Conservation (phyloP, 2,888 invertebrate genomes). For the Darwinula stevensoni region DNA sequence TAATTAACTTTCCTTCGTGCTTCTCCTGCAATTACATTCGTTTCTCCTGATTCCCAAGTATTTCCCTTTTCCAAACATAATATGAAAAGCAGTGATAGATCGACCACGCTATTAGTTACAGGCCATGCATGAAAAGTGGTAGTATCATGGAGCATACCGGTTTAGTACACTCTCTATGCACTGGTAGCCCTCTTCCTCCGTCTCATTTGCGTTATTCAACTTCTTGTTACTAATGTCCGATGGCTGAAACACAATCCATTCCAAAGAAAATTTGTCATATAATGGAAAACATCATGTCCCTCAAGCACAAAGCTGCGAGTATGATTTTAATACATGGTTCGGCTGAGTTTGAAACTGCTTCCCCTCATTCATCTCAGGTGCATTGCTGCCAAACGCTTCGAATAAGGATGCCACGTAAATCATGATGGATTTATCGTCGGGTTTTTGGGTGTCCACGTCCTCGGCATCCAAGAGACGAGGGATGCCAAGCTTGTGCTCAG, state of each 20-base stretch:
- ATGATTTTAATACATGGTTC: too few species aligned
- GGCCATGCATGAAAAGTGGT: too few species aligned
- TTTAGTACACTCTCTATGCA: slow-evolving; percentile 43
- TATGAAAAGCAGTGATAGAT: too few species aligned
- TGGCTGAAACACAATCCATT: slow-evolving; percentile 80
- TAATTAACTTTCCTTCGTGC: slow-evolving; percentile 40
- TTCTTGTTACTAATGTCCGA: slow-evolving; percentile 84
- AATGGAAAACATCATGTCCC: too few species aligned
- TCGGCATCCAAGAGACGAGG: slow-evolving; percentile 78
- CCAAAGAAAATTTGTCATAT: too few species aligned
- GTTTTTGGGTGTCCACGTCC: slow-evolving; percentile 74
- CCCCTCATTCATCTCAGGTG: slow-evolving; percentile 91
- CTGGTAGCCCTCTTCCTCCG: slow-evolving; percentile 70
- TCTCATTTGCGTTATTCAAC: slow-evolving; percentile 70
- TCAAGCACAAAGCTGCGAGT: too few species aligned
- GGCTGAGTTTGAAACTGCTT: slow-evolving; percentile 82
- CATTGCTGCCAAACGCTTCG: slow-evolving; percentile 96
- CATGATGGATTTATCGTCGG: slow-evolving; percentile 95
- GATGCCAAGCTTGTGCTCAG: slow-evolving; percentile 71
- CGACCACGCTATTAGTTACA: too few species aligned
- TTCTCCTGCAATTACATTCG: slow-evolving; percentile 54
- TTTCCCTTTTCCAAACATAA: slow-evolving; percentile 41
- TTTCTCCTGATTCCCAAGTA: slow-evolving; percentile 55
- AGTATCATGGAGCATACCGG: slow-evolving; percentile 1
- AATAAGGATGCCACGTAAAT: slow-evolving; percentile 97